Percentiles rank a stretch among this genome's conserved stretches.
Conservation (phyloP, 1,140 invertebrate species). For the Cephus cinctus region DNA sequence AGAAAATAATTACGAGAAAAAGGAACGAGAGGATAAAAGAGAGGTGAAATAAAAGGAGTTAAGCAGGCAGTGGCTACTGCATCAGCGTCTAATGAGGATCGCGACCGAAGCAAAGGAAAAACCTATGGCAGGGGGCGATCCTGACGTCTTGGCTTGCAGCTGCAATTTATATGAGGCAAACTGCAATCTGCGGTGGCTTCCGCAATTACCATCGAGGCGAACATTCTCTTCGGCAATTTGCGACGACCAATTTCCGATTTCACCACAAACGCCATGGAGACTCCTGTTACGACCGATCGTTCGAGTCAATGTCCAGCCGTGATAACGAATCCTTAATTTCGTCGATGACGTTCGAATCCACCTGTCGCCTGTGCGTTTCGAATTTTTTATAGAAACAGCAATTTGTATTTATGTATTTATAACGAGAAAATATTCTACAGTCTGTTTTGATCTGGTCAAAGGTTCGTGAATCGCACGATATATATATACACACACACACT, state of each 20-base stretch:
- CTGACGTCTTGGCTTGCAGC: constrained; percentile 15
- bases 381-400: too few species aligned
- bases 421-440: too few species aligned
- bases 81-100: constrained; percentile 19
- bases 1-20: neutral
- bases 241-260: constrained; percentile 23
- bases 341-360: too few species aligned
- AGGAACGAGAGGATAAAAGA: constrained; percentile 6
- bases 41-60: constrained; percentile 11
- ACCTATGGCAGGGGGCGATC: constrained; percentile 15
- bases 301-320: constrained; percentile 12
- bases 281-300: neutral
- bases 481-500: too few species aligned
- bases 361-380: too few species aligned
- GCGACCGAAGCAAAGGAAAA: constrained; percentile 6
- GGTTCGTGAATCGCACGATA: too few species aligned
- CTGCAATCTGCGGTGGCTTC: constrained; percentile 22
- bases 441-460: too few species aligned
- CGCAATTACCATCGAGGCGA: constrained; percentile 26
- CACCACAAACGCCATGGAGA: constrained; percentile 16
- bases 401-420: too few species aligned
- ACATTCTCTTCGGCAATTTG: constrained; percentile 23
- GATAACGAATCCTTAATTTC: too few species aligned
- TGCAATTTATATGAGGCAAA: constrained; percentile 19
- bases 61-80: neutral